phyloP scores from a whole-genome alignment of 1,140 invertebrate species.

The Zaprionus africanus region DNA sequence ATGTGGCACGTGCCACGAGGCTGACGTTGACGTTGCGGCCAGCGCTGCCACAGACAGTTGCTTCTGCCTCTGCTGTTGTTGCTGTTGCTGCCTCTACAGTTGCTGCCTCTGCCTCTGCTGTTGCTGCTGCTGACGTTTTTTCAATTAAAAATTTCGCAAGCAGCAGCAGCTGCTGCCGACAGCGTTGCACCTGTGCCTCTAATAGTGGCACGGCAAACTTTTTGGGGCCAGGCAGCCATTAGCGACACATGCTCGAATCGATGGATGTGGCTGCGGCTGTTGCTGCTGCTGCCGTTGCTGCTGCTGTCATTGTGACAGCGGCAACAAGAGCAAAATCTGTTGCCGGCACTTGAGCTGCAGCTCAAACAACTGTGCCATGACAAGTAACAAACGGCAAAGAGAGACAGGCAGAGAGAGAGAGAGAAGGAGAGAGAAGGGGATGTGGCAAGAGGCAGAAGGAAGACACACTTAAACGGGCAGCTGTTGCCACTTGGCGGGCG shows the following conservation, averaged over 20 bases:
- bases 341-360: constrained; percentile 76
- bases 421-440: constrained; percentile 6
- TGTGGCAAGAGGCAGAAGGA: constrained; percentile 1
- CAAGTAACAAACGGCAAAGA: constrained; percentile 64
- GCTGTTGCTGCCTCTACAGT: constrained; percentile 23
- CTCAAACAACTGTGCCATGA: constrained; percentile 80
- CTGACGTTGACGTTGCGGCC: constrained; percentile 48
- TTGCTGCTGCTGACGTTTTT: constrained; percentile 56
- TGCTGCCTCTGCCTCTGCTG: constrained; percentile 20
- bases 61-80: constrained; percentile 28
- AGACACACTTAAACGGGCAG: constrained; percentile 47
- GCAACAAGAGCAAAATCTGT: constrained; percentile 70
- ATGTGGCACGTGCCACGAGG: constrained; percentile 72
- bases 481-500: constrained; percentile 73
- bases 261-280: constrained; percentile 25
- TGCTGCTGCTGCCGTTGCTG: not conserved
- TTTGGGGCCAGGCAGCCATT: constrained; percentile 26
- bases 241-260: constrained; percentile 44
- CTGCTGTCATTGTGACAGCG: constrained; percentile 22
- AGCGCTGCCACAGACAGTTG: constrained; percentile 61
- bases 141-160: constrained; percentile 80
- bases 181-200: constrained; percentile 34
- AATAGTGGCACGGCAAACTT: constrained; percentile 38
- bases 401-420: constrained; percentile 1
- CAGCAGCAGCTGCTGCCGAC: constrained; percentile 63